Evolutionary conservation across 64 coral and sea anemone species (phyloP).

Genomic region (Pocillopora verrucosa): DNA sequence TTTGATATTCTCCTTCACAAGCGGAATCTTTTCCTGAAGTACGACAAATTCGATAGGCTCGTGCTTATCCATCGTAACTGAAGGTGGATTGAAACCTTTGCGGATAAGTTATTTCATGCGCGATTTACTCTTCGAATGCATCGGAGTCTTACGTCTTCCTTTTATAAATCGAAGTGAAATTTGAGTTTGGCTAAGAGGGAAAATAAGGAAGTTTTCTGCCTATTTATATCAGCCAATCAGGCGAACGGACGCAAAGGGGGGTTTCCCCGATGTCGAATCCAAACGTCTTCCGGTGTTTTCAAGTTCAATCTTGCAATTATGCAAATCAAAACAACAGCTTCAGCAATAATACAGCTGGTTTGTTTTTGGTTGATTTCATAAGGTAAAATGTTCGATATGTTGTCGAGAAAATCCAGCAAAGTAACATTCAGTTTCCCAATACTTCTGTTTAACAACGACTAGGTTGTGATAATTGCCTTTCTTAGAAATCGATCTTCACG

Average conservation of each 20-base stretch:
- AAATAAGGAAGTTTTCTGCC: constrained; percentile 5
- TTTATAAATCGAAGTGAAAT: background rate
- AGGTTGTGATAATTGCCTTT: background rate
- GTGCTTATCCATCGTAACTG: background rate
- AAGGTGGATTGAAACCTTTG: background rate
- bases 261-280: constrained; percentile 19
- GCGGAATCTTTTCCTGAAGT: background rate
- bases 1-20: constrained; percentile 16
- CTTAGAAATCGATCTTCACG: background rate
- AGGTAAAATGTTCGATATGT: background rate
- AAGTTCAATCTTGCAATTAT: constrained; percentile 10
- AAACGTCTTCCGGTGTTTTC: constrained; percentile 19
- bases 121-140: background rate
- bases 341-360: background rate
- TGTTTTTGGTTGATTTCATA: background rate
- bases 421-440: background rate
- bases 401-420: background rate
- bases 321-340: background rate
- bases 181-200: too few species aligned
- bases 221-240: constrained; percentile 20
- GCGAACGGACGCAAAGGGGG: background rate
- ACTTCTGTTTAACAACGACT: background rate
- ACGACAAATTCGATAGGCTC: constrained; percentile 24
- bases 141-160: background rate
- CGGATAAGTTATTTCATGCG: background rate